Evolutionary conservation across 2,113 vertebrate genomes (phyloP).

Genomic region (Salvelinus fontinalis): DNA sequence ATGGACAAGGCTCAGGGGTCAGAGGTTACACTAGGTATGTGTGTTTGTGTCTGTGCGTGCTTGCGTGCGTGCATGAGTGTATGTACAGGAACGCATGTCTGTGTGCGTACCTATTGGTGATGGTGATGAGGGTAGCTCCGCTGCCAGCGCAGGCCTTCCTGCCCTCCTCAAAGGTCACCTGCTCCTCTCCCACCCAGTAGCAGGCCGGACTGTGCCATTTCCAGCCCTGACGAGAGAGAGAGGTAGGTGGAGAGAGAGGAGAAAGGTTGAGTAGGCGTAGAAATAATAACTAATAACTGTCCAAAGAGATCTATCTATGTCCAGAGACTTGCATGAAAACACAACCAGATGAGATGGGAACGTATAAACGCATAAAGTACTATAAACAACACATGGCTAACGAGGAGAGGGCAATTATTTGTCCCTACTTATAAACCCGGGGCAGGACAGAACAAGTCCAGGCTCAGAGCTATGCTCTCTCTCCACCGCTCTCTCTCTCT

Average conservation of each 20-base stretch:
- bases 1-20: not conserved
- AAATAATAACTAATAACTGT: not conserved
- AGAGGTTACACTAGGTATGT: not conserved
- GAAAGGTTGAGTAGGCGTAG: not conserved
- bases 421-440: not conserved
- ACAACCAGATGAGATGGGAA: not conserved
- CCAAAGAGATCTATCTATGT: not conserved
- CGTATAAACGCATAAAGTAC: too few species aligned
- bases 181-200: conserved; percentile 90
- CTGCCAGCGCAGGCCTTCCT: conserved; percentile 79
- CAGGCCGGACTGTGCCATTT: conserved; percentile 96
- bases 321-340: not conserved
- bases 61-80: not conserved
- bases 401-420: not conserved
- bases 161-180: conserved; percentile 79
- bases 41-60: not conserved
- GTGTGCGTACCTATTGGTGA: conserved; percentile 82
- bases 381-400: not conserved
- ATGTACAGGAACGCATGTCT: too few species aligned
- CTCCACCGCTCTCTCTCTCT: not conserved
- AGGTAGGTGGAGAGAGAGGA: not conserved
- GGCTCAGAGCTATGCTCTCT: conserved; percentile 23
- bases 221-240: conserved; percentile 81
- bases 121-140: conserved; percentile 80
- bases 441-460: conserved; percentile 14